Percentiles rank a stretch among this genome's conserved stretches.
These are phyloP conservation scores for Helicoverpa zea DNA, from an alignment of 1,140 invertebrate species.

Conservation along the genomic window DNA sequence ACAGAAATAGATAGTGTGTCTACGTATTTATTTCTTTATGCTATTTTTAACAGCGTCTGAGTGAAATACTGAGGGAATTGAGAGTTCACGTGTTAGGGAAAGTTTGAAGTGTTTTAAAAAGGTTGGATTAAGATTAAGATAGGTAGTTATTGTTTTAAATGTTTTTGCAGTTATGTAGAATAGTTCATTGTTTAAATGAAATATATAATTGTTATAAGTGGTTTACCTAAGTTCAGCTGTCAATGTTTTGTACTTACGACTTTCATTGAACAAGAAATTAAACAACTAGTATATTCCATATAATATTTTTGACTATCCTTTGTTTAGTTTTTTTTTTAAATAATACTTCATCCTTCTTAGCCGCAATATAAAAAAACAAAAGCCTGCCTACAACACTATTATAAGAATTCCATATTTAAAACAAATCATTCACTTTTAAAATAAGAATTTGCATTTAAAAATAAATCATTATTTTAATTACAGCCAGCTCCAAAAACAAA, in stretches of 20 bases:
- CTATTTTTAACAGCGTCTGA: conserved; percentile 20
- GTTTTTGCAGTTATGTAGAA: not conserved
- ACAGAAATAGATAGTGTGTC: conserved; percentile 46
- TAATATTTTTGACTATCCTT: no score
- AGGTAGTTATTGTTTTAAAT: not conserved
- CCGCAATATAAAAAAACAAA: not conserved
- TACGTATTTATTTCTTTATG: conserved; percentile 37
- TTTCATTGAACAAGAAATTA: no score
- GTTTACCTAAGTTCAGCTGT: no score
- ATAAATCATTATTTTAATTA: not conserved
- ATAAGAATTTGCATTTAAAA: not conserved
- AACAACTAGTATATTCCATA: no score
- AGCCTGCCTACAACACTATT: not conserved
- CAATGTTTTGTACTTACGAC: no score
- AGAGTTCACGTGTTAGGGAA: conserved; percentile 22
- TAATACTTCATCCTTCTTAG: not conserved
- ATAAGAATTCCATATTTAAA: not conserved
- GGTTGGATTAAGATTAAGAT: not conserved
- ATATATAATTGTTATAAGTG: not conserved
- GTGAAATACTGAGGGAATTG: conserved; percentile 30
- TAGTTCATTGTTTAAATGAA: not conserved
- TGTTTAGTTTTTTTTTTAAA: no score
- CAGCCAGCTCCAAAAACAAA: not conserved
- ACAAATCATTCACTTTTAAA: conserved; percentile 1
- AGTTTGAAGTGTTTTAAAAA: conserved; percentile 7